These are phyloP conservation scores for Boulengeromyrus knoepffleri DNA, from an alignment of 2,113 vertebrate species.

Conservation along the genomic window DNA sequence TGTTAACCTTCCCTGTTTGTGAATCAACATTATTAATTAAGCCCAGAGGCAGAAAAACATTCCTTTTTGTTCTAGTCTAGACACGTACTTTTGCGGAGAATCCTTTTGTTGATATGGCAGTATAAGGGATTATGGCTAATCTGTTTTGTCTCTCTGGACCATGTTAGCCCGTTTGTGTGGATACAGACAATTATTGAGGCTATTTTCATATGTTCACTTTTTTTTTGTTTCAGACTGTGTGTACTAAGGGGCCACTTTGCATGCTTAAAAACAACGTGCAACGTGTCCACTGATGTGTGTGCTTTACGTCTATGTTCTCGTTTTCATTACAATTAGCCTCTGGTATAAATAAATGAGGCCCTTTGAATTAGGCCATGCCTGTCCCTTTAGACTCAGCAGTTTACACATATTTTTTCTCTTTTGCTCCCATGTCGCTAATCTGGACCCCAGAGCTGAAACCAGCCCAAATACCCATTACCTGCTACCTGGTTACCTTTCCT, in stretches of 20 bases:
- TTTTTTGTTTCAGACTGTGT: not conserved
- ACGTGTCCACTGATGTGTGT: not conserved
- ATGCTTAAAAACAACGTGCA: slow-evolving; percentile 5
- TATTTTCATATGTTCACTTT: not conserved
- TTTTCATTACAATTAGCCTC: not conserved
- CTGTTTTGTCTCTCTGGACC: not conserved
- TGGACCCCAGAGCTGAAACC: not conserved
- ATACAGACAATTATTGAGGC: not conserved
- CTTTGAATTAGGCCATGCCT: not conserved
- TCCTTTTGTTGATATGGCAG: not conserved
- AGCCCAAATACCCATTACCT: not conserved
- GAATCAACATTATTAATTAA: slow-evolving; percentile 1
- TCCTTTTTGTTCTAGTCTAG: not conserved
- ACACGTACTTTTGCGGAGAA: not conserved
- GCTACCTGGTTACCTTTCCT: not conserved
- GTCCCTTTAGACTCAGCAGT: not conserved
- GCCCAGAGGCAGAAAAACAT: not conserved
- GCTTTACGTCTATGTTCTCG: not conserved
- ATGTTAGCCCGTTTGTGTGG: not conserved
- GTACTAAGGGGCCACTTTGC: not conserved
- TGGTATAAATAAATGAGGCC: not conserved
- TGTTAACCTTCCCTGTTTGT: not conserved
- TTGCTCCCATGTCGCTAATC: not conserved
- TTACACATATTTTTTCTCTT: not conserved
- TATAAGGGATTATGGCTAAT: slow-evolving; percentile 1